A percentile compares a stretch with the other conserved stretches of the same genome.
phyloP scores from a whole-genome alignment of 1,140 invertebrate genomes.

The Mizuhopecten yessoensis region DNA sequence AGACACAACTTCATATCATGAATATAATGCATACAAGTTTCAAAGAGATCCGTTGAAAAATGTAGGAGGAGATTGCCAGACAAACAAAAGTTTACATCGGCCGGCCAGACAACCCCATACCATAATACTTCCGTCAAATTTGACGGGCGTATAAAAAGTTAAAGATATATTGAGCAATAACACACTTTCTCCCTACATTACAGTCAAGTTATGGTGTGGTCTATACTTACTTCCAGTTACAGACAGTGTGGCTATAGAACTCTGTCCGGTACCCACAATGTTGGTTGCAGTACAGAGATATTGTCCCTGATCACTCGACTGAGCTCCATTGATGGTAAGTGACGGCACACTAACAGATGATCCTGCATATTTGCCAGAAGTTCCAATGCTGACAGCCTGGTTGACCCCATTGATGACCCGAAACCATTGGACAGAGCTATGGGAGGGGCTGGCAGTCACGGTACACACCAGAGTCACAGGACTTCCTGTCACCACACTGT shows the following conservation, averaged over 20 bases:
- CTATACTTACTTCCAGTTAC: constrained; percentile 55
- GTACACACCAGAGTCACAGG: constrained; percentile 55
- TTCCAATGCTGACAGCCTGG: not conserved
- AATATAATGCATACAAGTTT: too few relatives aligned
- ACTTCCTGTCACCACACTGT: constrained; percentile 43
- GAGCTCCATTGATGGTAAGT: constrained; percentile 47
- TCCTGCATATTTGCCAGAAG: constrained; percentile 49
- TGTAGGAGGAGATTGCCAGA: too few relatives aligned
- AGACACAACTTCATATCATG: too few relatives aligned
- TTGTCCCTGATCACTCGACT: constrained; percentile 22
- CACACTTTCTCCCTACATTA: too few relatives aligned
- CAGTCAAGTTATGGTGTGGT: too few relatives aligned
- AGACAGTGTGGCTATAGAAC: not conserved
- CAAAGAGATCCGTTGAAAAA: too few relatives aligned
- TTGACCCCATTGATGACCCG: constrained; percentile 38
- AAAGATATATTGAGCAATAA: too few relatives aligned
- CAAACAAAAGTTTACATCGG: too few relatives aligned
- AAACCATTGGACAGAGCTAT: constrained; percentile 48
- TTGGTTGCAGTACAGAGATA: constrained; percentile 49
- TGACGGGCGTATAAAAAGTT: too few relatives aligned
- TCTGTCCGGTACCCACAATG: constrained; percentile 44
- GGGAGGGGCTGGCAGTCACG: constrained; percentile 39
- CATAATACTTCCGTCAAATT: too few relatives aligned
- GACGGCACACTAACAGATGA: constrained; percentile 45
- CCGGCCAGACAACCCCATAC: too few relatives aligned